phyloP scores from a whole-genome alignment of 2,888 invertebrate species.

The Panzeria rudis region DNA sequence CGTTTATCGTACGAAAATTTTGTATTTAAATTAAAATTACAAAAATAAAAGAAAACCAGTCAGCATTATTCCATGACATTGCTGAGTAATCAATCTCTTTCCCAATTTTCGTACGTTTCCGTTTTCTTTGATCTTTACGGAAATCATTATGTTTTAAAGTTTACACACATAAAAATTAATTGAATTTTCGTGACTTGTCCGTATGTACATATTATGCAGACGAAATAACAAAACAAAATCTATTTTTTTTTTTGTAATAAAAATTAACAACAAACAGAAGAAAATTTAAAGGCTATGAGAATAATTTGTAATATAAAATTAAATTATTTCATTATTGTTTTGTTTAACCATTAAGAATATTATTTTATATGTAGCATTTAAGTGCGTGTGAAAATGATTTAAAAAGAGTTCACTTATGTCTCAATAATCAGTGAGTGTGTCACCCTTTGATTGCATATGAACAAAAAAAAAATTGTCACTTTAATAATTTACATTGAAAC shows the following conservation, averaged over 20 bases:
- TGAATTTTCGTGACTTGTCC: constrained; percentile 53
- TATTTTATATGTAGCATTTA: no score
- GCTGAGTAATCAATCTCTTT: constrained; percentile 36
- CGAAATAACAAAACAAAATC: constrained; percentile 32
- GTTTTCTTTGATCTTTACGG: constrained; percentile 48
- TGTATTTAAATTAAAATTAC: constrained; percentile 21
- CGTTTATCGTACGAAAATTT: constrained; percentile 41
- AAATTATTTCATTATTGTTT: background rate
- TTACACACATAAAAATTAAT: constrained; percentile 54
- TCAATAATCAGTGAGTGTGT: constrained; percentile 50
- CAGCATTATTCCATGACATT: constrained; percentile 15
- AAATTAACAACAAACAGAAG: constrained; percentile 7
- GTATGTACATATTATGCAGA: constrained; percentile 26
- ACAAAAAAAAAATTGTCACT: constrained; percentile 51
- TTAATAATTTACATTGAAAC: constrained; percentile 61
- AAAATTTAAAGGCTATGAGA: background rate
- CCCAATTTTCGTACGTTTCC: constrained; percentile 11
- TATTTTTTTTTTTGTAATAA: constrained; percentile 31
- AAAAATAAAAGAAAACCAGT: constrained; percentile 8
- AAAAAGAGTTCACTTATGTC: constrained; percentile 16
- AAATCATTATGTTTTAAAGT: constrained; percentile 63
- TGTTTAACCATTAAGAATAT: background rate
- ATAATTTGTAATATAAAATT: constrained; percentile 20
- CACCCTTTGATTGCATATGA: constrained; percentile 51
- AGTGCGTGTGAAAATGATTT: constrained; percentile 62